Conservation (phyloP, 2,888 invertebrate genomes). For the Heliconius sara region DNA sequence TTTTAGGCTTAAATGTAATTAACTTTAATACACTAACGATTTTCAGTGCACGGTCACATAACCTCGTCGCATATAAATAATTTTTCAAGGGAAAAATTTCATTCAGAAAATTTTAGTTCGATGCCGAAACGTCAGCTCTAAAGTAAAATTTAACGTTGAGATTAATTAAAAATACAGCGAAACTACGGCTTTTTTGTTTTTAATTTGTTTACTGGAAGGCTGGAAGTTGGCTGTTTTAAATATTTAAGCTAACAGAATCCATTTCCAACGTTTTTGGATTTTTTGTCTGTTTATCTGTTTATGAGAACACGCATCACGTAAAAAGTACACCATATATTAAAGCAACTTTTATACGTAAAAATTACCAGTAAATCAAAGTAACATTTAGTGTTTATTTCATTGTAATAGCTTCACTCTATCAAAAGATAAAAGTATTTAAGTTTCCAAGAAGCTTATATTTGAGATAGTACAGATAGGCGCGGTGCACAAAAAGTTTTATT, state of each 20-base stretch:
- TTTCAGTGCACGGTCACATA: conserved; percentile 13
- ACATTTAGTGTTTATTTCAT: too few relatives aligned
- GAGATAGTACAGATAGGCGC: too few relatives aligned
- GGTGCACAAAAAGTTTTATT: too few relatives aligned
- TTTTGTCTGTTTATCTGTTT: too few relatives aligned
- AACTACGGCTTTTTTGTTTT: conserved; percentile 20
- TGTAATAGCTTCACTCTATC: too few relatives aligned
- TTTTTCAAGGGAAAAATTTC: conserved; percentile 20
- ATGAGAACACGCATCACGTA: too few relatives aligned
- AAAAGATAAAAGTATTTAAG: too few relatives aligned
- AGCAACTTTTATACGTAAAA: too few relatives aligned
- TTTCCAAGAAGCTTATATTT: too few relatives aligned
- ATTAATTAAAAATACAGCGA: conserved; percentile 25
- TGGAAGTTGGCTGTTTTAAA: neutral
- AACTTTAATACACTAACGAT: conserved; percentile 22
- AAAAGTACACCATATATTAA: too few relatives aligned
- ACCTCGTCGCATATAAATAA: conserved; percentile 16
- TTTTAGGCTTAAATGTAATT: conserved; percentile 22
- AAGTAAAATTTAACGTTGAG: conserved; percentile 23
- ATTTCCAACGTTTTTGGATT: too few relatives aligned
- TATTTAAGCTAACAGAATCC: neutral
- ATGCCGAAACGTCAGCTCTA: conserved; percentile 15
- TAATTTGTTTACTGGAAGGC: conserved; percentile 15
- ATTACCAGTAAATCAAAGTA: too few relatives aligned
- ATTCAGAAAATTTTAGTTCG: conserved; percentile 18